These are phyloP conservation scores for Cataglyphis altisquamis DNA, from an alignment of 2,888 invertebrate genomes.

Conservation along the genomic window DNA sequence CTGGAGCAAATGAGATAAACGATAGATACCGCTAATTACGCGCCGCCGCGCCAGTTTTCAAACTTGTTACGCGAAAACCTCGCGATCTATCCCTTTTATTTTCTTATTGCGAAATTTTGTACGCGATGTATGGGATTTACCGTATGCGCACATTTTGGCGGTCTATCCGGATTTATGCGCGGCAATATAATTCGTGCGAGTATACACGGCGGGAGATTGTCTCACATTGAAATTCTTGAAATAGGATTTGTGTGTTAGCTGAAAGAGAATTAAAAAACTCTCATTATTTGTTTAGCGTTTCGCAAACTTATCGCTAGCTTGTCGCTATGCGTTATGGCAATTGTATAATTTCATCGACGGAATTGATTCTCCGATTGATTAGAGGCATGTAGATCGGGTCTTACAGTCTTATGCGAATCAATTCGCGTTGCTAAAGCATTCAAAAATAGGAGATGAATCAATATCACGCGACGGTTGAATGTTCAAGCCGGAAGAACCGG, in stretches of 20 bases:
- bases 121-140: background rate
- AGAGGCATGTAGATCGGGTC: background rate
- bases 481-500: background rate
- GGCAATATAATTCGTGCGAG: background rate
- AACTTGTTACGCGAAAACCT: constrained; percentile 3
- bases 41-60: constrained; percentile 45
- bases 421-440: background rate
- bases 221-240: background rate
- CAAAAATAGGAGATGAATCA: constrained; percentile 41
- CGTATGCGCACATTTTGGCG: no score
- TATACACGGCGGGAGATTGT: background rate
- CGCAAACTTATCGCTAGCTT: background rate
- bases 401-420: background rate
- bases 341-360: background rate
- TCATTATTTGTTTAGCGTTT: background rate
- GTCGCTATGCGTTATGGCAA: background rate
- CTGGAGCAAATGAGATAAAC: constrained; percentile 55
- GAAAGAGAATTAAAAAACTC: background rate
- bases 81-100: background rate
- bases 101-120: constrained; percentile 12
- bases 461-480: background rate
- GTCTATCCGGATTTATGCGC: background rate
- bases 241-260: background rate
- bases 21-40: constrained; percentile 65
- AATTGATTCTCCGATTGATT: background rate